Evolutionary conservation across 2,888 invertebrate species (phyloP).

Genomic region (Lasioglossum morio): DNA sequence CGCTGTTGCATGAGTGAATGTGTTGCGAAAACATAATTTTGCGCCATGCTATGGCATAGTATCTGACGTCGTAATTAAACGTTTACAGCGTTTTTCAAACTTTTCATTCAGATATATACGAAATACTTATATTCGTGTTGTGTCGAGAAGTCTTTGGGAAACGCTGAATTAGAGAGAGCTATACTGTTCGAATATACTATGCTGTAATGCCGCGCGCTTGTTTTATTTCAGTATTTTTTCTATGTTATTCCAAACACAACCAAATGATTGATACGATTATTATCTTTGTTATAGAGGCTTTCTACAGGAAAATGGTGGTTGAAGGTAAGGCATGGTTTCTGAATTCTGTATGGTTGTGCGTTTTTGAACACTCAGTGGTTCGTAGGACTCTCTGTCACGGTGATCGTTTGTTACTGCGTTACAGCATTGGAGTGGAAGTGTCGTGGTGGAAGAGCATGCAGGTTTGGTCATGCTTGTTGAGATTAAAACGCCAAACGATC

Average conservation of each 20-base stretch:
- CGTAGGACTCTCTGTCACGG: constrained; percentile 74
- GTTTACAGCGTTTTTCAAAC: neutral
- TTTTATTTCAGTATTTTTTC: constrained; percentile 39
- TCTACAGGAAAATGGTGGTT: constrained; percentile 88
- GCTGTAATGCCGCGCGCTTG: constrained; percentile 43
- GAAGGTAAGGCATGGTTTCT: constrained; percentile 86
- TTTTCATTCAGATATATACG: neutral
- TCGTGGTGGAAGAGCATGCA: constrained; percentile 62
- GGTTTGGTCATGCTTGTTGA: constrained; percentile 58
- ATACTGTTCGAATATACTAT: constrained; percentile 33
- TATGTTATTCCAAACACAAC: constrained; percentile 26
- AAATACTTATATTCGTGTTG: neutral
- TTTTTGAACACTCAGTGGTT: constrained; percentile 71
- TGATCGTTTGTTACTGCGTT: constrained; percentile 61
- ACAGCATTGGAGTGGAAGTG: constrained; percentile 64
- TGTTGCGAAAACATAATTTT: constrained; percentile 41
- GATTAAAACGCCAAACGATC: constrained; percentile 41
- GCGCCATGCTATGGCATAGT: constrained; percentile 60
- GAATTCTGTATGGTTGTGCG: constrained; percentile 51
- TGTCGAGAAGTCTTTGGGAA: neutral
- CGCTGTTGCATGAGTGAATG: constrained; percentile 61
- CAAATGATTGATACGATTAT: constrained; percentile 57
- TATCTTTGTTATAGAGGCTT: constrained; percentile 87
- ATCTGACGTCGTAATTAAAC: neutral
- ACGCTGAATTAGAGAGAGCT: neutral